These are phyloP conservation scores for Helicoverpa zea DNA, from an alignment of 1,140 invertebrate species.

Conservation along the genomic window DNA sequence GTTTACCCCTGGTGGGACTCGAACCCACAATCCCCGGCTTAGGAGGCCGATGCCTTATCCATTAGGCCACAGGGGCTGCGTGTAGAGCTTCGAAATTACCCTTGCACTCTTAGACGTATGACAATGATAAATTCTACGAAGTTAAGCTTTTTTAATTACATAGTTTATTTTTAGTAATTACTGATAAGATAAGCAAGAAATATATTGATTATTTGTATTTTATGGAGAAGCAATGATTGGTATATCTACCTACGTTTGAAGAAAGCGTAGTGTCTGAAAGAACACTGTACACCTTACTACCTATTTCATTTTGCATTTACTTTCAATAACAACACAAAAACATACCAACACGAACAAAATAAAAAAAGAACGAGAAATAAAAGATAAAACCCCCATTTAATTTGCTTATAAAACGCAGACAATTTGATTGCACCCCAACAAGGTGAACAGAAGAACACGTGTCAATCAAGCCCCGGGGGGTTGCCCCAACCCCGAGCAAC, in stretches of 20 bases:
- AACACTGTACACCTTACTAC: too few species aligned
- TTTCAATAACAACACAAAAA: not conserved
- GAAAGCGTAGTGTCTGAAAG: too few species aligned
- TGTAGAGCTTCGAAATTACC: not conserved
- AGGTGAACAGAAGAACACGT: constrained; percentile 50
- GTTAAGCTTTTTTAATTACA: too few species aligned
- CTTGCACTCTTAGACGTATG: too few species aligned
- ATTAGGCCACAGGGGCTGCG: constrained; percentile 74
- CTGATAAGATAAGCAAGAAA: too few species aligned
- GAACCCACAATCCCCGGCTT: constrained; percentile 62
- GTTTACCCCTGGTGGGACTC: constrained; percentile 75
- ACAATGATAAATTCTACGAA: too few species aligned
- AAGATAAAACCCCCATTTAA: constrained; percentile 18
- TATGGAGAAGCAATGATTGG: too few species aligned
- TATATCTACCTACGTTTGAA: too few species aligned
- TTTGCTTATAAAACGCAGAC: constrained; percentile 49
- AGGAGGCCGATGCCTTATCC: constrained; percentile 76
- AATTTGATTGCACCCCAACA: constrained; percentile 47
- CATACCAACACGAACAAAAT: constrained; percentile 3
- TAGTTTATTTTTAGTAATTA: too few species aligned
- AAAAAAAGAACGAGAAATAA: constrained; percentile 16
- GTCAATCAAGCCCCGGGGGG: constrained; percentile 42
- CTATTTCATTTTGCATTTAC: constrained; percentile 4
- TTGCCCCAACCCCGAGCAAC: not conserved
- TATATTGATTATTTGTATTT: too few species aligned